Evolutionary conservation across 2,888 invertebrate genomes (phyloP).

Genomic region (Axea sp.): DNA sequence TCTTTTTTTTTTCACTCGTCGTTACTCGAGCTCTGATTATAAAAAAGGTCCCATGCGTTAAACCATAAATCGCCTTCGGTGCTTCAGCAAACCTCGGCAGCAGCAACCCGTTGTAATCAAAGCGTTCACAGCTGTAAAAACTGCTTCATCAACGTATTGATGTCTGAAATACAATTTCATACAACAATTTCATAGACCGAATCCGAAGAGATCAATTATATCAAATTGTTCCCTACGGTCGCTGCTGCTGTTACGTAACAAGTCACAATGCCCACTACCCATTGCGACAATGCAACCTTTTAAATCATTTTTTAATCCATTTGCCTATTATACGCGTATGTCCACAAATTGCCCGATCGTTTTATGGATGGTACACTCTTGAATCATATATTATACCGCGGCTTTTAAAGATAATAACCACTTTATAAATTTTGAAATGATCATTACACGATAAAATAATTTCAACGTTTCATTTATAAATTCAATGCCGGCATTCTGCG

Average conservation of each 20-base stretch:
- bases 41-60: no score
- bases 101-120: conserved; percentile 13
- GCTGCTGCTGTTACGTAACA: conserved; percentile 54
- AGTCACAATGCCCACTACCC: conserved; percentile 54
- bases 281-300: conserved; percentile 48
- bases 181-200: conserved; percentile 68
- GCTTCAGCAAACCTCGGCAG: conserved; percentile 16
- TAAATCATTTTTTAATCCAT: conserved; percentile 36
- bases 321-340: conserved; percentile 25
- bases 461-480: no score
- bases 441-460: no score
- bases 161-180: conserved; percentile 60
- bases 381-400: no score
- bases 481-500: no score
- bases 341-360: conserved; percentile 7
- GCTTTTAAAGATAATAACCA: no score
- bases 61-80: no score
- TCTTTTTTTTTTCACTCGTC: no score
- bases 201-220: conserved; percentile 67
- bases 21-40: no score
- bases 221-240: conserved; percentile 63
- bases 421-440: no score
- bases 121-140: conserved; percentile 11
- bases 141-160: conserved; percentile 29
- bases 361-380: conserved; percentile 6